Evolutionary conservation across 2,888 invertebrate species (phyloP).

Genomic region (Andrena dorsata): DNA sequence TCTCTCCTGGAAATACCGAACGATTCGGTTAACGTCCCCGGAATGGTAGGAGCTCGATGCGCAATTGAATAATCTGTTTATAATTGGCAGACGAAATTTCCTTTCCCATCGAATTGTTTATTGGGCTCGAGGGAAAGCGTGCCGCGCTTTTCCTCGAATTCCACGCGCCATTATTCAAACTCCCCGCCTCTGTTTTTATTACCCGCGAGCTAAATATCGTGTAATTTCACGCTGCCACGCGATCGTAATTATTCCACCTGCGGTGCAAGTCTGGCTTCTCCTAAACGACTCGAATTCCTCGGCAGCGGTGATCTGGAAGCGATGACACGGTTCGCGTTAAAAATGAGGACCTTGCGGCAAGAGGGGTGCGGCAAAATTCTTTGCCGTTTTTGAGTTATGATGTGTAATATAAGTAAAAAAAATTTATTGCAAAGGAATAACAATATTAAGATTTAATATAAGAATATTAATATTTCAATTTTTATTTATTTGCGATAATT

Average conservation of each 20-base stretch:
- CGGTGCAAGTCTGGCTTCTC: conserved; percentile 24
- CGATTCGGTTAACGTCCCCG: too few relatives aligned
- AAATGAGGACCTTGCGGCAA: not conserved
- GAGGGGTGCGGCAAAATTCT: too few relatives aligned
- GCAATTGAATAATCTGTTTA: not conserved
- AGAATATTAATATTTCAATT: too few relatives aligned
- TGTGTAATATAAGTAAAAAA: too few relatives aligned
- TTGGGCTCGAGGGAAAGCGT: conserved; percentile 30
- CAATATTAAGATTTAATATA: too few relatives aligned
- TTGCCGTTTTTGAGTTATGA: too few relatives aligned
- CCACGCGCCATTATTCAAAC: not conserved
- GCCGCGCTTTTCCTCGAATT: conserved; percentile 27
- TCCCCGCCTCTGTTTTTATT: not conserved
- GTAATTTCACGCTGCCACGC: not conserved
- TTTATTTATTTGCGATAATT: too few relatives aligned
- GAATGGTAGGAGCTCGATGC: too few relatives aligned
- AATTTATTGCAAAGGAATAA: too few relatives aligned
- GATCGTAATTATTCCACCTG: not conserved
- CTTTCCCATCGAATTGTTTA: not conserved
- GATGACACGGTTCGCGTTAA: not conserved
- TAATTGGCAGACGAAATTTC: not conserved
- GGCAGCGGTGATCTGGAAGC: not conserved
- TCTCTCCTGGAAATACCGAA: not conserved
- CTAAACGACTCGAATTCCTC: conserved; percentile 11
- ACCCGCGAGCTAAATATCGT: not conserved